A percentile compares a stretch with the other conserved stretches of the same genome.
Evolutionary conservation across 1,140 invertebrate species (phyloP).

Genomic region (Uloborus diversus): DNA sequence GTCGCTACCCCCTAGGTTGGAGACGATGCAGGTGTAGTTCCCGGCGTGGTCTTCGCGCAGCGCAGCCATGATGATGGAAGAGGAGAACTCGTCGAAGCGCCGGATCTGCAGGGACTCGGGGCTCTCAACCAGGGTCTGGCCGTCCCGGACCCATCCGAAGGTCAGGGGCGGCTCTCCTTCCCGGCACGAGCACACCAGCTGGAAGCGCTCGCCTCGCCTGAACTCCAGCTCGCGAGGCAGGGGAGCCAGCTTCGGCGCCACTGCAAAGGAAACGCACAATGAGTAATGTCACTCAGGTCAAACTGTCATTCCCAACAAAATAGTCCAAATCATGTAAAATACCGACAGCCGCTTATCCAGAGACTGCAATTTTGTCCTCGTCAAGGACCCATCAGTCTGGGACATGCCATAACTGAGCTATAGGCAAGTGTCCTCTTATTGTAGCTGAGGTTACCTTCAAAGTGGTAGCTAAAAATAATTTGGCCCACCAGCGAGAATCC

Average conservation of each 20-base stretch:
- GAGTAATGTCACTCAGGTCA: too few relatives aligned
- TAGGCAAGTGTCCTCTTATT: too few relatives aligned
- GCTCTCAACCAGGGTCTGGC: constrained; percentile 74
- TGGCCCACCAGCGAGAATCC: too few relatives aligned
- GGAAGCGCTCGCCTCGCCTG: constrained; percentile 77
- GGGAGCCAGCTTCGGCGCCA: constrained; percentile 33
- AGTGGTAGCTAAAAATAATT: too few relatives aligned
- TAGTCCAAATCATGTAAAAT: too few relatives aligned
- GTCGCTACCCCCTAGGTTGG: constrained; percentile 57
- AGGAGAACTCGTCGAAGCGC: constrained; percentile 46
- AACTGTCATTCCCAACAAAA: too few relatives aligned
- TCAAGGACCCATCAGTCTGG: too few relatives aligned
- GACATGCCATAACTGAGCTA: too few relatives aligned
- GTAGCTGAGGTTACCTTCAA: too few relatives aligned
- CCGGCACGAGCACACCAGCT: constrained; percentile 91
- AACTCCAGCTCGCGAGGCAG: constrained; percentile 36
- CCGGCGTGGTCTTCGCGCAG: constrained; percentile 55
- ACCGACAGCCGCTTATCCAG: too few relatives aligned
- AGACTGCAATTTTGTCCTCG: too few relatives aligned
- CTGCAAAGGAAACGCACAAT: too few relatives aligned
- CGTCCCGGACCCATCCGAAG: constrained; percentile 89
- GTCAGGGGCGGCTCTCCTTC: constrained; percentile 91
- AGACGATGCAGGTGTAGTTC: constrained; percentile 59
- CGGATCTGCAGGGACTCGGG: constrained; percentile 23
- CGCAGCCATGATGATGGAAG: constrained; percentile 24